These are phyloP conservation scores for Lerista edwardsae DNA, from an alignment of 2,797 vertebrate genomes.

Conservation along the genomic window DNA sequence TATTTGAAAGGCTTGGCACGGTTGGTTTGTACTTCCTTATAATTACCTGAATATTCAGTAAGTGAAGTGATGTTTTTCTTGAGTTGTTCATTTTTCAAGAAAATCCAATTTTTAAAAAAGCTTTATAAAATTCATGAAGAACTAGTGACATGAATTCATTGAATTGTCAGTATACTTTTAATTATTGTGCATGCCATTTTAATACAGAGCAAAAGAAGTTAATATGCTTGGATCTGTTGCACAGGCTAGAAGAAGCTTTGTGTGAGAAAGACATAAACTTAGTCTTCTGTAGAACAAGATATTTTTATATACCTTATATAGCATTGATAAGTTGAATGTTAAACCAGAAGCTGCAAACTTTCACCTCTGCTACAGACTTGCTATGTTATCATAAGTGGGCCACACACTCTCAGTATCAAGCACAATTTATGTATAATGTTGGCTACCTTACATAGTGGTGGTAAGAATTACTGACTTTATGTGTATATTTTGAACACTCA, in stretches of 20 bases:
- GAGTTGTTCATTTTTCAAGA: not conserved
- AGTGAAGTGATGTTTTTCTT: not conserved
- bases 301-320: not conserved
- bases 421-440: no score
- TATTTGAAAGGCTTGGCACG: not conserved
- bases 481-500: not conserved
- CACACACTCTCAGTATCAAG: not conserved
- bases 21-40: not conserved
- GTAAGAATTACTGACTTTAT: not conserved
- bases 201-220: not conserved
- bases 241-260: not conserved
- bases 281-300: not conserved
- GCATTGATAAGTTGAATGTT: not conserved
- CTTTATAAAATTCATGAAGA: not conserved
- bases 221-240: not conserved
- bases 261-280: not conserved
- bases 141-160: not conserved
- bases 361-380: not conserved
- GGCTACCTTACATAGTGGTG: no score
- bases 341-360: not conserved
- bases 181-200: not conserved
- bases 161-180: not conserved
- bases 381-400: not conserved
- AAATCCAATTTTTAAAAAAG: not conserved
- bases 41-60: not conserved